Conservation (phyloP, 1,140 invertebrate species). For the Mizuhopecten yessoensis region DNA sequence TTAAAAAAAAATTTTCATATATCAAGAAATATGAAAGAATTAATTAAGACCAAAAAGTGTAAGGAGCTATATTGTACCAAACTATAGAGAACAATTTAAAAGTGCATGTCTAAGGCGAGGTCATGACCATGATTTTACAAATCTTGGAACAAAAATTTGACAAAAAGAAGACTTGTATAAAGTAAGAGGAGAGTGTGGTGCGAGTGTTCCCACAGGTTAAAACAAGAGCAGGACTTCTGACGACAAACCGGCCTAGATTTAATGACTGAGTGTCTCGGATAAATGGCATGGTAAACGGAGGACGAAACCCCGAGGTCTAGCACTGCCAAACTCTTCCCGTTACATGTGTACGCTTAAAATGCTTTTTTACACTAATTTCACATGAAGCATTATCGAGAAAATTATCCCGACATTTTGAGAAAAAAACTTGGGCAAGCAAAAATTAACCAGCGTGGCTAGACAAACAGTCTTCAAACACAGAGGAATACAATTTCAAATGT, state of each 20-base stretch:
- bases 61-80: too few species aligned
- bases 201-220: neutral
- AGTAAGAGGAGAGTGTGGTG: neutral
- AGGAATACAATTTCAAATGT: neutral
- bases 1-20: too few species aligned
- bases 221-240: constrained; percentile 5
- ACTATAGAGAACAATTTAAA: too few species aligned
- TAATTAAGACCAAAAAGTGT: too few species aligned
- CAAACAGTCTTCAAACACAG: neutral
- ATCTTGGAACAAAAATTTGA: neutral
- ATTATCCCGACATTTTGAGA: constrained; percentile 32
- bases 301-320: neutral
- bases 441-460: neutral
- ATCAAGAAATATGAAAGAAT: too few species aligned
- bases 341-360: neutral
- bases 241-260: neutral
- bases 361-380: neutral
- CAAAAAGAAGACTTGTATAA: neutral
- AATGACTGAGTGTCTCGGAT: neutral
- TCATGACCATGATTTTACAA: neutral
- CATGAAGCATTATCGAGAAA: neutral
- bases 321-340: neutral
- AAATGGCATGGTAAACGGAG: neutral
- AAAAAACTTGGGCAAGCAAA: constrained; percentile 1
- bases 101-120: neutral